Percentiles rank a stretch among this genome's conserved stretches.
Evolutionary conservation across 2,888 invertebrate genomes (phyloP).

Genomic region (Agriotes lineatus): DNA sequence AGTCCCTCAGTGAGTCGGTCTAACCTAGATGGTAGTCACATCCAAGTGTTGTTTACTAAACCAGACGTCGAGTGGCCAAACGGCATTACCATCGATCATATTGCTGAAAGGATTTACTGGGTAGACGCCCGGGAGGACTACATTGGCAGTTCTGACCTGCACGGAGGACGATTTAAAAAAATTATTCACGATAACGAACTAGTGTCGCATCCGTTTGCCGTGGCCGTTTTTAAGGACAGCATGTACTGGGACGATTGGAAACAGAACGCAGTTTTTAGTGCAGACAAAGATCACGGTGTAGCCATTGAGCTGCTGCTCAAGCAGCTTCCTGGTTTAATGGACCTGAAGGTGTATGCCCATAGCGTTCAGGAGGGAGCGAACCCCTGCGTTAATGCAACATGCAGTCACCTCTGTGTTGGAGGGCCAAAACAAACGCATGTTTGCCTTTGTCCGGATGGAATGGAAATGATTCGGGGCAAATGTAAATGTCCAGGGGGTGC

Average conservation of each 20-base stretch:
- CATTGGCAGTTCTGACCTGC: constrained; percentile 81
- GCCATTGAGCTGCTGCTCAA: constrained; percentile 68
- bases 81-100: constrained; percentile 86
- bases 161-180: constrained; percentile 77
- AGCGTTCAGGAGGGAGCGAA: constrained; percentile 82
- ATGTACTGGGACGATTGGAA: constrained; percentile 95
- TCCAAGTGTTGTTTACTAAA: constrained; percentile 74
- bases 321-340: constrained; percentile 81
- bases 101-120: constrained; percentile 87
- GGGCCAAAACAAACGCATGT: constrained; percentile 74
- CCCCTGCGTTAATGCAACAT: constrained; percentile 74
- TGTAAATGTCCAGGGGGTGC: constrained; percentile 84
- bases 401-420: constrained; percentile 84
- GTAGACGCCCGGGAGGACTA: constrained; percentile 87
- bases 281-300: constrained; percentile 82
- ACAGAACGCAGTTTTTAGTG: constrained; percentile 80
- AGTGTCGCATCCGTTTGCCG: constrained; percentile 87
- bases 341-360: constrained; percentile 84
- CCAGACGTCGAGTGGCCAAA: constrained; percentile 87
- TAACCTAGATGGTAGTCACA: constrained; percentile 81
- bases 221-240: constrained; percentile 85
- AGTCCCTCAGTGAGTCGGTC: constrained; percentile 84
- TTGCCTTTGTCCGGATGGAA: constrained; percentile 86
- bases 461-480: constrained; percentile 66
- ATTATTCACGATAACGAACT: constrained; percentile 72